phyloP scores from a whole-genome alignment of 2,888 invertebrate species.

The Synergus umbraculus region DNA sequence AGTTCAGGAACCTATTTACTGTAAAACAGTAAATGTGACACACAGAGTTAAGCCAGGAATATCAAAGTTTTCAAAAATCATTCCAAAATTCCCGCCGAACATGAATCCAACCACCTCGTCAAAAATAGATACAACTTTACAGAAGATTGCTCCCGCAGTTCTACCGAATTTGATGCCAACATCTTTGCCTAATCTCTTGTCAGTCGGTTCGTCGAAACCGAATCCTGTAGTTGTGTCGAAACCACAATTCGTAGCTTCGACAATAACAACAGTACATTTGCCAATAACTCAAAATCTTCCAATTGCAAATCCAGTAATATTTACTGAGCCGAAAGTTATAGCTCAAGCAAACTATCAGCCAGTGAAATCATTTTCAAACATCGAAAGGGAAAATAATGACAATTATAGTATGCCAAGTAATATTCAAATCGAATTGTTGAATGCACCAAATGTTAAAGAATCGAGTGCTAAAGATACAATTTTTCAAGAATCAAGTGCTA shows the following conservation, averaged over 20 bases:
- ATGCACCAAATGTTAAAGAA: not conserved
- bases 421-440: not conserved
- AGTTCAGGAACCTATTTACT: slow-evolving; percentile 48
- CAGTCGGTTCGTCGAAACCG: not conserved
- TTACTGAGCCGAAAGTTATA: not conserved
- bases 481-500: not conserved
- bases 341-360: not conserved
- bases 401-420: not conserved
- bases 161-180: not conserved
- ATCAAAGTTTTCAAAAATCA: not conserved
- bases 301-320: not conserved
- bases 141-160: not conserved
- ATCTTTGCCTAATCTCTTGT: not conserved
- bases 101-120: not conserved
- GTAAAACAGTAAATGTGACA: slow-evolving; percentile 59
- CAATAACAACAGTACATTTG: not conserved
- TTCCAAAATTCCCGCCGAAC: not conserved
- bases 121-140: not conserved
- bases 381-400: not conserved
- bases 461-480: not conserved
- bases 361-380: not conserved
- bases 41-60: slow-evolving; percentile 37
- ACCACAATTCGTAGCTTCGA: not conserved
- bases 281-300: not conserved
- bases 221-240: not conserved